Evolutionary conservation across 2,888 invertebrate species (phyloP).

Genomic region (Cerastis leucographa): DNA sequence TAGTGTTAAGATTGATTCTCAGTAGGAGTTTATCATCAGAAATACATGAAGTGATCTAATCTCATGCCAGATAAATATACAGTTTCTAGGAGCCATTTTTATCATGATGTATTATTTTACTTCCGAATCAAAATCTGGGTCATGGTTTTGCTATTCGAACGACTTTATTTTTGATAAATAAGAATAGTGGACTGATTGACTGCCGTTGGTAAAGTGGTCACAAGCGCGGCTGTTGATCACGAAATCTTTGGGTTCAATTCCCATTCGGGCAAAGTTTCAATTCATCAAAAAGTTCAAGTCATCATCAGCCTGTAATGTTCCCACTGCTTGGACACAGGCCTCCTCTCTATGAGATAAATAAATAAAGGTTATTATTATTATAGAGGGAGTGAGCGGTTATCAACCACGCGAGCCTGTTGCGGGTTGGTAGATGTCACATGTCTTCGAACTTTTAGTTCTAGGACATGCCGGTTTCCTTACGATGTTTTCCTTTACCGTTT

Average conservation of each 20-base stretch:
- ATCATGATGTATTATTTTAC: conserved; percentile 11
- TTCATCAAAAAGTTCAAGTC: no score
- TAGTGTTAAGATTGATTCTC: neutral
- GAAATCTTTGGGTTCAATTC: neutral
- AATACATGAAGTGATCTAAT: conserved; percentile 18
- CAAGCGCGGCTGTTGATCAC: neutral
- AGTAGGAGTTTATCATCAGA: neutral
- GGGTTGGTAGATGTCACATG: no score
- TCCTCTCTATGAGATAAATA: no score
- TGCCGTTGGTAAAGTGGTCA: neutral
- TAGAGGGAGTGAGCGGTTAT: no score
- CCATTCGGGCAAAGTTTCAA: no score
- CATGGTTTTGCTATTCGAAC: conserved; percentile 5
- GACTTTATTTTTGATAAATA: neutral
- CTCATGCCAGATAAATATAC: conserved; percentile 8
- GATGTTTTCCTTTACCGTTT: no score
- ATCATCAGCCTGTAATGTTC: no score
- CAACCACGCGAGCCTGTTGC: no score
- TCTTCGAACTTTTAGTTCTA: no score
- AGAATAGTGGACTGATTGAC: neutral
- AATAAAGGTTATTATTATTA: no score
- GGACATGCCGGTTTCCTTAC: no score
- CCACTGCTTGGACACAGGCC: no score
- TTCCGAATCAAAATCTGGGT: conserved; percentile 15
- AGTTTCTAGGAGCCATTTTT: neutral